These are phyloP conservation scores for Gnatocerus cornutus DNA, from an alignment of 2,888 invertebrate species.

Conservation along the genomic window DNA sequence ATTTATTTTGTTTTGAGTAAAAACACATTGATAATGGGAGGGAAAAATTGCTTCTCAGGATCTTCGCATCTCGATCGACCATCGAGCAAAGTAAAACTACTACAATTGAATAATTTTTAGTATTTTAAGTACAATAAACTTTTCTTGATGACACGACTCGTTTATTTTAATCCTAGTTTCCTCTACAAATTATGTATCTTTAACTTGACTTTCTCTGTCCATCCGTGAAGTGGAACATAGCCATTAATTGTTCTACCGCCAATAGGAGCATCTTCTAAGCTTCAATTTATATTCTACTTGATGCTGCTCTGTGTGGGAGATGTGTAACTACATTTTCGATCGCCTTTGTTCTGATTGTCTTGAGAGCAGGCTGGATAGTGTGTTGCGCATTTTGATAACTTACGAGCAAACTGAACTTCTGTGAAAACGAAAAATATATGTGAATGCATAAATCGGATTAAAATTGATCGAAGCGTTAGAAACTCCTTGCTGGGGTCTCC, in stretches of 20 bases:
- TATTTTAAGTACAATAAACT: too few species aligned
- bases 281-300: conserved; percentile 24
- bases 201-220: conserved; percentile 18
- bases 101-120: too few species aligned
- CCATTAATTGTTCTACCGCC: conserved; percentile 16
- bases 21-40: not conserved
- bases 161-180: too few species aligned
- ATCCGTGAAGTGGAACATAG: conserved; percentile 5
- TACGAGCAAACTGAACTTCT: not conserved
- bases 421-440: too few species aligned
- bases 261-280: conserved; percentile 17
- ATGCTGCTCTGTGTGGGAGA: conserved; percentile 12
- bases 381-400: conserved; percentile 21
- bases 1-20: not conserved
- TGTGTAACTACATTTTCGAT: conserved; percentile 34
- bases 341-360: conserved; percentile 27
- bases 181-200: too few species aligned
- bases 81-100: too few species aligned
- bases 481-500: not conserved
- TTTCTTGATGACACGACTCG: too few species aligned
- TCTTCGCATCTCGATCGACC: too few species aligned
- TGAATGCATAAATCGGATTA: too few species aligned
- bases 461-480: too few species aligned
- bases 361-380: not conserved
- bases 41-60: not conserved